A percentile compares a stretch with the other conserved stretches of the same genome.
phyloP scores from a whole-genome alignment of 2,113 vertebrate genomes.

The Isichthys henryi region DNA sequence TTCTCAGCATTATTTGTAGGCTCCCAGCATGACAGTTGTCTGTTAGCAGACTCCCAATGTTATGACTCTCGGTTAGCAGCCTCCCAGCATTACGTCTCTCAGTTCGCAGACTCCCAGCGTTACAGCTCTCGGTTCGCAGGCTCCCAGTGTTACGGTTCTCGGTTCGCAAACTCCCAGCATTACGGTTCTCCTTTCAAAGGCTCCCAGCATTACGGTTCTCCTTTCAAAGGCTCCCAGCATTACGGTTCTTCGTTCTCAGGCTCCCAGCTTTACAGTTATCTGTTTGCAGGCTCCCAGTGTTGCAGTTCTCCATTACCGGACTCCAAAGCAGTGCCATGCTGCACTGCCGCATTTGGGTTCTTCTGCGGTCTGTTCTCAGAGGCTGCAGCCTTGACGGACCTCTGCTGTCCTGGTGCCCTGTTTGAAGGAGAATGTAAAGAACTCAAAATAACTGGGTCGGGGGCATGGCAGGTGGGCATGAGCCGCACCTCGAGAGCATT shows the following conservation, averaged over 20 bases:
- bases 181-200: accelerated
- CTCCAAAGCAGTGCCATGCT: not conserved
- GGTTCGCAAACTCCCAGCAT: not conserved
- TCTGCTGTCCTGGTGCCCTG: not conserved
- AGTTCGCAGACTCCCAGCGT: not conserved
- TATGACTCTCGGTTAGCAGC: too few species aligned
- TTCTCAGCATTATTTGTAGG: too few species aligned
- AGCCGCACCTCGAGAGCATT: not conserved
- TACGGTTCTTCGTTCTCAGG: too few species aligned
- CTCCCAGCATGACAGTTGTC: not conserved
- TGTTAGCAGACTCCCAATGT: too few species aligned
- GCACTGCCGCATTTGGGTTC: not conserved
- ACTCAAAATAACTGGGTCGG: not conserved
- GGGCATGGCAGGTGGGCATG: not conserved
- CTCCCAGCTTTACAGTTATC: not conserved
- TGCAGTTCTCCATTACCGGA: not conserved
- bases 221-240: too few species aligned
- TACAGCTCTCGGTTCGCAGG: not conserved
- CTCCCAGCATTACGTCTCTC: too few species aligned
- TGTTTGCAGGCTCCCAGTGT: too few species aligned
- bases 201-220: too few species aligned
- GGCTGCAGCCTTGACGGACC: not conserved
- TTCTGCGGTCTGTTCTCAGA: not conserved
- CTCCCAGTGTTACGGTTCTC: not conserved
- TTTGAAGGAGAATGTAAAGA: not conserved